phyloP scores from a whole-genome alignment of 1,140 invertebrate genomes.

The Phenacoccus solenopsis region DNA sequence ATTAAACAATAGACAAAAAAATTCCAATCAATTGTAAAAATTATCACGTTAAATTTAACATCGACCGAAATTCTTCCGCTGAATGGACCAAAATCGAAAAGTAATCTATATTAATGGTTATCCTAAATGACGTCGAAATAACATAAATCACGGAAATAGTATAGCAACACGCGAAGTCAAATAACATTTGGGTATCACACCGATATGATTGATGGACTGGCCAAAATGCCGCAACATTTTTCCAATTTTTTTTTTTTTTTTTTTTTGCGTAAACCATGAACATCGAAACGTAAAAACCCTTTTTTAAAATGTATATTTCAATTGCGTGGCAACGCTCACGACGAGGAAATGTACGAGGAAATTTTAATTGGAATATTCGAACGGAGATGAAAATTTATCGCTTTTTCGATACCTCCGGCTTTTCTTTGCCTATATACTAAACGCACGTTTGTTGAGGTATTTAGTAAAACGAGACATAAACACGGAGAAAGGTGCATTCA shows the following conservation, averaged over 20 bases:
- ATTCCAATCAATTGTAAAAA: not conserved
- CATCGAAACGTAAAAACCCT: not conserved
- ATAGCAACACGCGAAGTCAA: not conserved
- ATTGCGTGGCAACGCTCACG: not conserved
- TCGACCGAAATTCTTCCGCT: not conserved
- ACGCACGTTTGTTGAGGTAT: too few species aligned
- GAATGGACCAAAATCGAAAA: not conserved
- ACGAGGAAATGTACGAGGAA: not conserved
- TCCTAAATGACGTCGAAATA: constrained; percentile 6
- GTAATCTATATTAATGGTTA: constrained; percentile 14
- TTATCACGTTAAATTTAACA: constrained; percentile 1
- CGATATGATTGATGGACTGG: constrained; percentile 5
- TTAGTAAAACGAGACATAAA: too few species aligned
- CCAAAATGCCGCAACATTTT: too few species aligned
- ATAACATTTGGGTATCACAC: not conserved
- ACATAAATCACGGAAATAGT: constrained; percentile 9
- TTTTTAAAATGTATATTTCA: too few species aligned
- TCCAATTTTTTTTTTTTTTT: too few species aligned
- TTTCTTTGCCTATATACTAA: too few species aligned
- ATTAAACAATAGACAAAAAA: too few species aligned
- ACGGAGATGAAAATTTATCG: not conserved
- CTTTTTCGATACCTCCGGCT: too few species aligned
- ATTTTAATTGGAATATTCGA: not conserved
- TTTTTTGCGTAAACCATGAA: too few species aligned
- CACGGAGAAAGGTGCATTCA: too few species aligned